phyloP scores from a whole-genome alignment of 1,140 invertebrate genomes.

The Triops cancriformis region DNA sequence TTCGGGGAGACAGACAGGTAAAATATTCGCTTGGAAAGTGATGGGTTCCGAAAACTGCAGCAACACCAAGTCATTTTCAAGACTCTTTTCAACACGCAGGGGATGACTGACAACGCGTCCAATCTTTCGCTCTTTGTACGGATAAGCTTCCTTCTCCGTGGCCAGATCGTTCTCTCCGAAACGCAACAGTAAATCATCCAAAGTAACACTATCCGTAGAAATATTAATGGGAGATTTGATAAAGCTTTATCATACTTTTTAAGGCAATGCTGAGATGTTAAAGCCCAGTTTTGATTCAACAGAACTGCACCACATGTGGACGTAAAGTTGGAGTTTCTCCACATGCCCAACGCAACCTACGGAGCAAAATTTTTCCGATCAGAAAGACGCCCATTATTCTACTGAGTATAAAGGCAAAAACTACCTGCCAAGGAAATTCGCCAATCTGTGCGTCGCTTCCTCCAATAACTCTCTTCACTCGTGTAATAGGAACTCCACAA shows the following conservation, averaged over 20 bases:
- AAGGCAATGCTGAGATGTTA: conserved; percentile 93
- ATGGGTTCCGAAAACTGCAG: conserved; percentile 84
- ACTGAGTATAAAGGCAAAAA: neutral
- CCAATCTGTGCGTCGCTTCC: too few relatives aligned
- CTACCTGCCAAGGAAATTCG: conserved; percentile 13
- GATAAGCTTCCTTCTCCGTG: conserved; percentile 74
- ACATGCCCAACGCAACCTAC: conserved; percentile 77
- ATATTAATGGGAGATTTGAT: too few relatives aligned
- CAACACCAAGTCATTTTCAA: conserved; percentile 84
- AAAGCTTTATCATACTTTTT: conserved; percentile 69
- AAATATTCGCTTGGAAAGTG: conserved; percentile 77
- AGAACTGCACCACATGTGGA: conserved; percentile 92
- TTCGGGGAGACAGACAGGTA: conserved; percentile 81
- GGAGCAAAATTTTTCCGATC: conserved; percentile 26
- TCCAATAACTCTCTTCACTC: too few relatives aligned
- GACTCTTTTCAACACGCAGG: conserved; percentile 83
- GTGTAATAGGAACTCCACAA: too few relatives aligned
- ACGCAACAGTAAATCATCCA: conserved; percentile 76
- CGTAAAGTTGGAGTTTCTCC: conserved; percentile 74
- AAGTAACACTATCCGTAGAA: conserved; percentile 58
- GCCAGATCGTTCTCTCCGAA: conserved; percentile 84
- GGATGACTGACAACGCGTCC: conserved; percentile 89
- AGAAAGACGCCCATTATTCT: neutral
- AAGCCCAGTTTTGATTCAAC: conserved; percentile 91
- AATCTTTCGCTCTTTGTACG: conserved; percentile 74